These are phyloP conservation scores for Taenaris catops DNA, from an alignment of 2,888 invertebrate species.

Conservation along the genomic window DNA sequence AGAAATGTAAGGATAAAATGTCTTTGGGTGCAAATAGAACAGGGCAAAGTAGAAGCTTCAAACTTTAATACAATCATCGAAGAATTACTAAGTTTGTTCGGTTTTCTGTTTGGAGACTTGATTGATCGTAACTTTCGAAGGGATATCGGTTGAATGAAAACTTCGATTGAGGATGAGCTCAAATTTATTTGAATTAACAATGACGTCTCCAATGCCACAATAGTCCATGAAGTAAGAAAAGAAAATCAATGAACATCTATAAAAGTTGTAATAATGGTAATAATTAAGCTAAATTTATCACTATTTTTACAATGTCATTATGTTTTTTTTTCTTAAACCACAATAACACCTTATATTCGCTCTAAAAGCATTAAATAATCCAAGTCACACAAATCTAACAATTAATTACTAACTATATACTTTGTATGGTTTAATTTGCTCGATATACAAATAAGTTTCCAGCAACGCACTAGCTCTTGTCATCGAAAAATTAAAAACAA, in stretches of 20 bases:
- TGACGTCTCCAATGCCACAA: slow-evolving; percentile 78
- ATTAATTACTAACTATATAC: slow-evolving; percentile 77
- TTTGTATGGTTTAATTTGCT: slow-evolving; percentile 75
- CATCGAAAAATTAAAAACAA: slow-evolving; percentile 51
- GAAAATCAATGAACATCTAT: slow-evolving; percentile 76
- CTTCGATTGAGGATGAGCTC: slow-evolving; percentile 74
- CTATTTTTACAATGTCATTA: slow-evolving; percentile 80
- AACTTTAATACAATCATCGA: slow-evolving; percentile 17
- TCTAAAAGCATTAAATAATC: slow-evolving; percentile 78
- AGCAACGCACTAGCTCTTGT: slow-evolving; percentile 53
- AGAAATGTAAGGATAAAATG: slow-evolving; percentile 10
- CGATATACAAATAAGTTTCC: slow-evolving; percentile 73
- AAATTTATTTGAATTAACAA: slow-evolving; percentile 79
- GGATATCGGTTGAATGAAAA: slow-evolving; percentile 62
- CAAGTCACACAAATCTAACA: slow-evolving; percentile 80
- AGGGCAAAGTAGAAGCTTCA: slow-evolving; percentile 11
- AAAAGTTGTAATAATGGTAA: slow-evolving; percentile 78
- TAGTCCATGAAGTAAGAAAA: slow-evolving; percentile 74
- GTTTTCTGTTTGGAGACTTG: slow-evolving; percentile 29
- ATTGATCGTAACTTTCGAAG: slow-evolving; percentile 26
- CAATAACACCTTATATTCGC: slow-evolving; percentile 76
- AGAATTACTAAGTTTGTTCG: slow-evolving; percentile 22
- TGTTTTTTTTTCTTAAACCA: slow-evolving; percentile 71
- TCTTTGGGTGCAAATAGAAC: slow-evolving; percentile 11
- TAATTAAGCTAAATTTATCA: slow-evolving; percentile 78